Percentiles rank a stretch among this genome's conserved stretches.
These are phyloP conservation scores for Polia nebulosa DNA, from an alignment of 2,888 invertebrate species.

Conservation along the genomic window DNA sequence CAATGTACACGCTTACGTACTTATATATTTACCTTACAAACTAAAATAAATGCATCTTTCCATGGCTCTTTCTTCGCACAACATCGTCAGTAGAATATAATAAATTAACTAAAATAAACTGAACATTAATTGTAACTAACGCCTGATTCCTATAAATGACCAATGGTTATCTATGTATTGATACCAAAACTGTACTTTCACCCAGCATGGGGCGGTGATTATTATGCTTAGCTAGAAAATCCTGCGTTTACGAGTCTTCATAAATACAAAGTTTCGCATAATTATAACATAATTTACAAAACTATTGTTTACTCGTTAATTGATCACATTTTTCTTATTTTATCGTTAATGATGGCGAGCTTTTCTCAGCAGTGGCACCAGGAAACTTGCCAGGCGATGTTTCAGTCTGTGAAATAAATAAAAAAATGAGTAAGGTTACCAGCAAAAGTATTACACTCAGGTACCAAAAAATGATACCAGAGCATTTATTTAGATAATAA, in stretches of 20 bases:
- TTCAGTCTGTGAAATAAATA: constrained; percentile 86
- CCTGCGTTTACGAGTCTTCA: neutral
- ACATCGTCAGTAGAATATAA: constrained; percentile 30
- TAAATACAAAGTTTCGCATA: neutral
- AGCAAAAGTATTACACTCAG: neutral
- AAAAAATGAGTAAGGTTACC: constrained; percentile 24
- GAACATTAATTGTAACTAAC: constrained; percentile 28
- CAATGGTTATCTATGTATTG: neutral
- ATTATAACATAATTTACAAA: constrained; percentile 18
- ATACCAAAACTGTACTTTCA: neutral
- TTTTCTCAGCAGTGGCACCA: constrained; percentile 88
- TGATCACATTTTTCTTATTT: constrained; percentile 42
- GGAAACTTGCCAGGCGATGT: constrained; percentile 88
- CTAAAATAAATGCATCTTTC: constrained; percentile 85
- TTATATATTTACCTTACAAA: constrained; percentile 72
- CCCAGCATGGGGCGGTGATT: neutral
- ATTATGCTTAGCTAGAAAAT: neutral
- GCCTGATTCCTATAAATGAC: constrained; percentile 23
- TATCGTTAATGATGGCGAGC: constrained; percentile 80
- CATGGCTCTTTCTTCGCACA: constrained; percentile 65
- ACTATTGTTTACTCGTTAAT: constrained; percentile 37
- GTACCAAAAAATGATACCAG: neutral
- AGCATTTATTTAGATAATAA: neutral
- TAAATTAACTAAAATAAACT: constrained; percentile 46
- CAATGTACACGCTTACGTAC: constrained; percentile 80